Evolutionary conservation across 1,140 invertebrate genomes (phyloP).

Genomic region (Limonius californicus): DNA sequence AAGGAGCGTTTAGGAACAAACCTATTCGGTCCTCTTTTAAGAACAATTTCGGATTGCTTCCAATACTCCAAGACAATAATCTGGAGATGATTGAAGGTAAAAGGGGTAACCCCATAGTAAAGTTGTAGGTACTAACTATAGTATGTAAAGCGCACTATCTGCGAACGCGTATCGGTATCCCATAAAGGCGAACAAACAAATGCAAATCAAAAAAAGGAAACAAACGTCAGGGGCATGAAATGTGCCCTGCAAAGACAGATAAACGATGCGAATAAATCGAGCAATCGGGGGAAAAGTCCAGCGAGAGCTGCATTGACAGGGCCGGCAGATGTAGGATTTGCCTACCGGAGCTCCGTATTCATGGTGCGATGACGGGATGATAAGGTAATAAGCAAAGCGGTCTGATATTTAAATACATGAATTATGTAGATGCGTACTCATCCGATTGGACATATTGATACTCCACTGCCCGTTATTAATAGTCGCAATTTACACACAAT

Average conservation of each 20-base stretch:
- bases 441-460: conserved; percentile 49
- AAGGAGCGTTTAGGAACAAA: no score
- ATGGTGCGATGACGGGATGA: conserved; percentile 39
- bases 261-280: conserved; percentile 17
- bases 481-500: conserved; percentile 48
- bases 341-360: conserved; percentile 1
- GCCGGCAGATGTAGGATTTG: conserved; percentile 12
- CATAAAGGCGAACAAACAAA: conserved; percentile 6
- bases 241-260: conserved; percentile 13
- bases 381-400: conserved; percentile 46
- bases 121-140: no score
- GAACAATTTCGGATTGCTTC: no score
- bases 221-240: neutral
- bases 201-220: neutral
- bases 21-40: no score
- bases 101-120: no score
- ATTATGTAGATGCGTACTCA: conserved; percentile 47
- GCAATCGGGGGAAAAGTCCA: conserved; percentile 15
- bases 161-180: neutral
- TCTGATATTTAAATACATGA: conserved; percentile 47
- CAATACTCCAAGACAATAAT: no score
- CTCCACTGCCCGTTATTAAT: conserved; percentile 45
- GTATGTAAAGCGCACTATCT: neutral
- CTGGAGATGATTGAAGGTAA: no score
- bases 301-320: conserved; percentile 14